Evolutionary conservation across 2,797 vertebrate species (phyloP), one percentile per base, ranked within the genome.

Genomic region (Choloepus didactylus): DNA sequence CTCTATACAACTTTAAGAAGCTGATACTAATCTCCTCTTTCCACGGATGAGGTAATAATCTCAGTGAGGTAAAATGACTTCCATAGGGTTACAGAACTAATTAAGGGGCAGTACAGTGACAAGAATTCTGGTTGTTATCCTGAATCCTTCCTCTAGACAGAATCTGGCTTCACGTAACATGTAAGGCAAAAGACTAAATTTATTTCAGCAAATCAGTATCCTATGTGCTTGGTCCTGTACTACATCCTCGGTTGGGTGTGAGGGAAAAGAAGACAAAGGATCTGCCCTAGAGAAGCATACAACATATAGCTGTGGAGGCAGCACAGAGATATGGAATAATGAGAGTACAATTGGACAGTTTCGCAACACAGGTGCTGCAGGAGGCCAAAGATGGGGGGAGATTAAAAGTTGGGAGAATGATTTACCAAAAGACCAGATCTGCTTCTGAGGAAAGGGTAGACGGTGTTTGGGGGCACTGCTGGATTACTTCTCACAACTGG

Each of bases 121-220:
- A 27, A 16, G 44, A 89, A 87, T 15, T 18, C 54, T 56, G 54
- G 54, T 56, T 56, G 54, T 56, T 56, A 56, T 18, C 54, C 54
- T 56, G 54, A 56, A 56, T 56, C 19, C 31, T 83, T 70, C 25
- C 56, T 81, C 75, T 77, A 76, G 6, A 89, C 27, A 77, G 72
- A 69, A n/a, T 3, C 16, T 67, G 67, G 35, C 10, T 94, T 64
- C 81, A 73, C 2, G 46, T n/a, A 87, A 86, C 23, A 75, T 27
- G 38, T 60, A 93, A 86, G 72, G 46, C 49, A 75, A 72, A 62
- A 97, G 56, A 76, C 60, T 15, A 89, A 87, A 90, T 0, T 44
- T 35, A 92, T 79, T 41, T 81, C 29, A 77, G 38, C 82, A 75
- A 89, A 64, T n/a, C 66, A 69, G 41, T 38, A 62, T 27, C 46